These are phyloP conservation scores for Bursaphelenchus mucronatus DNA, from an alignment of 1,140 invertebrate species.

Conservation along the genomic window DNA sequence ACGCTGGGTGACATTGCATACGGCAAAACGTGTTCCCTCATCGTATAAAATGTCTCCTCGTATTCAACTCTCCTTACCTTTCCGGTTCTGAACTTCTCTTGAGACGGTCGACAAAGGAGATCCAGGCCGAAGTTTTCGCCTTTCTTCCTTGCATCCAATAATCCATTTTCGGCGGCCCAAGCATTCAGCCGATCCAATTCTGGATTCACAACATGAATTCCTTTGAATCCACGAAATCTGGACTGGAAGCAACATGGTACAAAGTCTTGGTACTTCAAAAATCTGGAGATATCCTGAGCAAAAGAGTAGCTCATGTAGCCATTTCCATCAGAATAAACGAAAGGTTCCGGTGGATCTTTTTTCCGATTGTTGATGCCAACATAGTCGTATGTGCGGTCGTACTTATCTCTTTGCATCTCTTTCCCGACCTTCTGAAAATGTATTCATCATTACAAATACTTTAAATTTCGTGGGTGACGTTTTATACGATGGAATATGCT, in stretches of 20 bases:
- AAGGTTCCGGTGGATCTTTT: constrained; percentile 23
- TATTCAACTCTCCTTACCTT: too few relatives aligned
- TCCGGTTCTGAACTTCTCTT: constrained; percentile 37
- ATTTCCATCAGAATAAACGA: constrained; percentile 48
- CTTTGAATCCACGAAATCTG: constrained; percentile 45
- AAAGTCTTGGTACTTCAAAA: constrained; percentile 31
- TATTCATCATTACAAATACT: not conserved
- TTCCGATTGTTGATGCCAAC: too few relatives aligned
- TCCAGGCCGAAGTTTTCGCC: not conserved
- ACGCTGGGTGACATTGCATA: too few relatives aligned
- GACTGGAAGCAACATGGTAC: constrained; percentile 44
- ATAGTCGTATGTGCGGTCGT: too few relatives aligned
- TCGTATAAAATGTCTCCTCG: too few relatives aligned
- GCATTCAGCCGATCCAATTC: constrained; percentile 30
- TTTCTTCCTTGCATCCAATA: constrained; percentile 22
- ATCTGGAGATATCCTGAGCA: constrained; percentile 35
- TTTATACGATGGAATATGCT: too few relatives aligned
- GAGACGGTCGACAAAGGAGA: constrained; percentile 36
- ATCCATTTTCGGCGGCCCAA: constrained; percentile 39
- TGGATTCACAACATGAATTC: constrained; percentile 37
- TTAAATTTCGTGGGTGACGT: too few relatives aligned
- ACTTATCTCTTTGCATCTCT: constrained; percentile 12
- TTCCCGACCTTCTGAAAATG: constrained; percentile 14
- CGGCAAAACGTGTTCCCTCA: too few relatives aligned
- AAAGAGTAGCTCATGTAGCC: constrained; percentile 35